Percentiles rank a stretch among this genome's conserved stretches.
phyloP scores from a whole-genome alignment of 2,888 invertebrate species.

The Coremacera marginata region DNA sequence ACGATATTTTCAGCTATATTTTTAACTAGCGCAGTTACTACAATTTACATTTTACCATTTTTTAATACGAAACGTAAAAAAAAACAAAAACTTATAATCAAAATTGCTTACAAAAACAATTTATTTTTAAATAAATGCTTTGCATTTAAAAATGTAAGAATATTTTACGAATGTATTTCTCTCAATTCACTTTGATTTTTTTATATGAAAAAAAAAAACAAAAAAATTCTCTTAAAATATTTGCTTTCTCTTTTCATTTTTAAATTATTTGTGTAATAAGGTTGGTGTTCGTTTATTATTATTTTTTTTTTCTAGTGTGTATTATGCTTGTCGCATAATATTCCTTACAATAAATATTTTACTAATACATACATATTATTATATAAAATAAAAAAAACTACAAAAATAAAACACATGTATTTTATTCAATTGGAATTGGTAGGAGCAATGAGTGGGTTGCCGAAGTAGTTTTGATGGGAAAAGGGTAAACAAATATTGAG shows the following conservation, averaged over 20 bases:
- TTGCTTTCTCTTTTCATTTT: conserved; percentile 43
- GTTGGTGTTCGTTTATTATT: conserved; percentile 54
- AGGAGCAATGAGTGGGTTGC: no score
- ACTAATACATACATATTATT: conserved; percentile 60
- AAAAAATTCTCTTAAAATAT: conserved; percentile 26
- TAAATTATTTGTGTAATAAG: conserved; percentile 52
- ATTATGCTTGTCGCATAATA: conserved; percentile 55
- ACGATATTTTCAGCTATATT: conserved; percentile 15
- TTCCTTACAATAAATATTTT: conserved; percentile 60
- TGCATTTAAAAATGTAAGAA: conserved; percentile 45
- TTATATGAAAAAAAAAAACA: conserved; percentile 34
- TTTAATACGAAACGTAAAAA: conserved; percentile 37
- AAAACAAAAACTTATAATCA: conserved; percentile 37
- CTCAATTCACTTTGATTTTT: conserved; percentile 36
- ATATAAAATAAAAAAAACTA: conserved; percentile 55
- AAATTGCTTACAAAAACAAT: conserved; percentile 38
- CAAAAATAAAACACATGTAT: conserved; percentile 49
- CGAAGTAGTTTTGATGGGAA: no score
- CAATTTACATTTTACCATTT: conserved; percentile 40
- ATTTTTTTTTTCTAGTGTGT: conserved; percentile 47
- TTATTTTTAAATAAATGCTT: conserved; percentile 30
- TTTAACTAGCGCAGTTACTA: conserved; percentile 29
- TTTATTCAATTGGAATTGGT: background rate
- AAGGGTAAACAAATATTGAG: no score
- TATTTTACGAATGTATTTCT: conserved; percentile 41